phyloP scores from a whole-genome alignment of 2,888 invertebrate species.

The Liodrosophila aerea region DNA sequence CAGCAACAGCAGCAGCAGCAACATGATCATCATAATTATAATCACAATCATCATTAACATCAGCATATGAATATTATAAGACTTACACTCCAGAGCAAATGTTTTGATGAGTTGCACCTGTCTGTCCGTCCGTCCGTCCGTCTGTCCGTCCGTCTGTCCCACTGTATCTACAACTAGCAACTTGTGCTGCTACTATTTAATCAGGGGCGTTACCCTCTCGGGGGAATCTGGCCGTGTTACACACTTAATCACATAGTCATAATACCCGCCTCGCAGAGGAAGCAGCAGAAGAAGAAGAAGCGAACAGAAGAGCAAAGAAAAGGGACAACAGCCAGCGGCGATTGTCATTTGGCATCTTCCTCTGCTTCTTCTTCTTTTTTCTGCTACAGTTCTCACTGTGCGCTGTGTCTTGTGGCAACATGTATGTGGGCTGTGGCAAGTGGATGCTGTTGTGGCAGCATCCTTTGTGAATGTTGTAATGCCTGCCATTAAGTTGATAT shows the following conservation, averaged over 20 bases:
- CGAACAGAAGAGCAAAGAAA: not conserved
- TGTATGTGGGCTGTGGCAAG: conserved; percentile 31
- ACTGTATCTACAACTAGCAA: not conserved
- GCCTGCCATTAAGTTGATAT: conserved; percentile 73
- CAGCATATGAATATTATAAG: too few relatives aligned
- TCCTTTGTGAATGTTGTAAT: conserved; percentile 62
- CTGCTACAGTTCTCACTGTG: conserved; percentile 29
- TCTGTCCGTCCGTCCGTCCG: too few relatives aligned
- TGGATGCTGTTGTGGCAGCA: conserved; percentile 32
- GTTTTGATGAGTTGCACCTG: too few relatives aligned
- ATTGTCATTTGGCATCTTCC: conserved; percentile 25
- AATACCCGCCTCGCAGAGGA: conserved; percentile 37
- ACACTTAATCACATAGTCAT: conserved; percentile 59
- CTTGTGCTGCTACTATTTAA: not conserved
- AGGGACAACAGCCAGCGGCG: conserved; percentile 27
- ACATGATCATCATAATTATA: too few relatives aligned
- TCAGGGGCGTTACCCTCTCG: conserved; percentile 37
- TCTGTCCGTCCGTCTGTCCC: too few relatives aligned
- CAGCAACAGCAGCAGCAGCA: too few relatives aligned
- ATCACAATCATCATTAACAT: too few relatives aligned
- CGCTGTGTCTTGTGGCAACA: conserved; percentile 7
- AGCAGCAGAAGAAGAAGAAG: not conserved
- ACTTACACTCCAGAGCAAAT: too few relatives aligned
- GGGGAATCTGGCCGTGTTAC: conserved; percentile 38
- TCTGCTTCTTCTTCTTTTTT: not conserved